Percentiles rank a stretch among this genome's conserved stretches.
Conservation (phyloP, 2,888 invertebrate genomes). For the Diloba caeruleocephala region DNA sequence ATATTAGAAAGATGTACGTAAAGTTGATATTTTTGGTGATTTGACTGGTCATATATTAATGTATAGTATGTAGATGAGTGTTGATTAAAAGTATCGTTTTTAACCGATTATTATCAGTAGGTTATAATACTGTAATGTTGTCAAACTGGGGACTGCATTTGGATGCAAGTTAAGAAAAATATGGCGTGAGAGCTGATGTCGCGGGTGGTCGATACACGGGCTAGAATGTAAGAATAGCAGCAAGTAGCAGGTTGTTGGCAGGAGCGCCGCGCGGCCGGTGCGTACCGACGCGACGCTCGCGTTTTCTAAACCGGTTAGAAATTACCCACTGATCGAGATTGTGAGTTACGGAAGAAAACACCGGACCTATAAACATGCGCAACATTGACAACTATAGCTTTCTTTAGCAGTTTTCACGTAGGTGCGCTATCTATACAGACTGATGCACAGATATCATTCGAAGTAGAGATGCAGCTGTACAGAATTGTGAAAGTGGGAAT, state of each 20-base stretch:
- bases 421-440: constrained; percentile 24
- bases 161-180: constrained; percentile 60
- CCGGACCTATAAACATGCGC: constrained; percentile 78
- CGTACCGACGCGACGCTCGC: constrained; percentile 66
- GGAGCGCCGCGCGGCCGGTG: constrained; percentile 51
- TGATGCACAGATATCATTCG: constrained; percentile 20
- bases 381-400: constrained; percentile 73
- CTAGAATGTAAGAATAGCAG: constrained; percentile 68
- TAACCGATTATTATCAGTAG: neutral
- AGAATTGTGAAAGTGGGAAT: neutral
- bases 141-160: constrained; percentile 58
- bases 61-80: neutral
- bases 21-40: no score
- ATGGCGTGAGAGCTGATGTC: constrained; percentile 77
- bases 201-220: constrained; percentile 53
- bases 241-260: constrained; percentile 55
- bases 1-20: no score
- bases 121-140: neutral
- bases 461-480: neutral
- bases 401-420: constrained; percentile 64
- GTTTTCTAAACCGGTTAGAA: constrained; percentile 89
- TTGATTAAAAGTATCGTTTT: neutral
- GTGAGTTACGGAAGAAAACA: constrained; percentile 86
- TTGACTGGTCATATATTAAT: no score
- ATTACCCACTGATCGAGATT: constrained; percentile 88